A percentile compares a stretch with the other conserved stretches of the same genome.
Conservation (phyloP, 2,888 invertebrate species). For the Agrotis segetum region DNA sequence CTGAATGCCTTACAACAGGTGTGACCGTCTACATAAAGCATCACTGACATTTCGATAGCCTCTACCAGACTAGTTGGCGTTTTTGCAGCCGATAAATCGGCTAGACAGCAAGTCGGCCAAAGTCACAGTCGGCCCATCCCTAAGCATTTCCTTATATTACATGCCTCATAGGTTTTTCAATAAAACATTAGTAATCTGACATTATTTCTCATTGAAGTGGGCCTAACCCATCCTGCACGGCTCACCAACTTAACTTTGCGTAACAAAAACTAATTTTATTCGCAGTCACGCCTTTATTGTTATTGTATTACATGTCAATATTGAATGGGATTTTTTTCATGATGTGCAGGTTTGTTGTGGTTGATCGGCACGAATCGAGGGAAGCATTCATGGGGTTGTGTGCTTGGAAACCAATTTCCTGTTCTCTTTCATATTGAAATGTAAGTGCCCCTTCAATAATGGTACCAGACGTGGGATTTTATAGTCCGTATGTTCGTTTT, state of each 20-base stretch:
- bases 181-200: slow-evolving; percentile 74
- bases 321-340: slow-evolving; percentile 60
- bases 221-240: slow-evolving; percentile 68
- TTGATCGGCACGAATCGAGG: slow-evolving; percentile 85
- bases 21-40: no score
- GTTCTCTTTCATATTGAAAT: slow-evolving; percentile 88
- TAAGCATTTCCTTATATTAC: slow-evolving; percentile 66
- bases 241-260: slow-evolving; percentile 55
- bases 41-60: no score
- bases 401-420: slow-evolving; percentile 89
- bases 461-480: slow-evolving; percentile 70
- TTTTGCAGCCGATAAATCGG: no score
- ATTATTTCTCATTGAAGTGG: slow-evolving; percentile 72
- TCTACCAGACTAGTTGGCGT: no score
- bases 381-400: slow-evolving; percentile 81
- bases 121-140: no score
- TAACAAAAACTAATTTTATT: slow-evolving; percentile 39
- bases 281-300: slow-evolving; percentile 40
- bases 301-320: slow-evolving; percentile 64
- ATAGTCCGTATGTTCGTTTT: slow-evolving; percentile 57
- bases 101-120: no score
- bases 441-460: slow-evolving; percentile 81
- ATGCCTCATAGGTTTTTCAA: slow-evolving; percentile 70
- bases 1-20: no score
- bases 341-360: slow-evolving; percentile 69